A percentile compares a stretch with the other conserved stretches of the same genome.
These are phyloP conservation scores for Strigamia maritima DNA, from an alignment of 2,888 invertebrate genomes.

Conservation along the genomic window DNA sequence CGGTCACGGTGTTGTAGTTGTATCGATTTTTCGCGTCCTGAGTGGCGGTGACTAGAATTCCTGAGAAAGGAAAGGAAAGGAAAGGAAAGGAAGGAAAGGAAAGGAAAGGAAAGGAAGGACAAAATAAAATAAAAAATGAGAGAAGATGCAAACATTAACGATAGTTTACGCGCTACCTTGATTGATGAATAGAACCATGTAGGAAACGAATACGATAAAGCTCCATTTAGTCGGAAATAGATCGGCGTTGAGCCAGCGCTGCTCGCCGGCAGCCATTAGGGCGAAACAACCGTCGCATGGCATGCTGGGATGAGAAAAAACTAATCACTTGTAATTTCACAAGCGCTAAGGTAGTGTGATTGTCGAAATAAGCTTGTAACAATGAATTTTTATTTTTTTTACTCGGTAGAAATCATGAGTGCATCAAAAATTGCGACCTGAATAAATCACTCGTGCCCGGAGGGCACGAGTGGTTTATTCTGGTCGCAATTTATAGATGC, in stretches of 20 bases:
- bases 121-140: not conserved
- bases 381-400: too few relatives aligned
- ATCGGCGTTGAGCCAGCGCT: constrained; percentile 53
- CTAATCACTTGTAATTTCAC: too few relatives aligned
- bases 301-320: not conserved
- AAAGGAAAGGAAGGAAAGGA: constrained; percentile 38
- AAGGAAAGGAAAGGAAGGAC: constrained; percentile 39
- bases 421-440: too few relatives aligned
- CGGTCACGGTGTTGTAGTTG: constrained; percentile 76
- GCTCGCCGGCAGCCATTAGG: constrained; percentile 19
- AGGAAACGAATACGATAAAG: constrained; percentile 73
- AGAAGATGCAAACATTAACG: too few relatives aligned
- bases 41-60: constrained; percentile 85
- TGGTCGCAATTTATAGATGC: too few relatives aligned
- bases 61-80: constrained; percentile 55
- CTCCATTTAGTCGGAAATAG: constrained; percentile 81
- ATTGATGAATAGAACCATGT: constrained; percentile 84
- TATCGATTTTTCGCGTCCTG: constrained; percentile 77
- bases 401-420: too few relatives aligned
- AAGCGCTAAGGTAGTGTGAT: too few relatives aligned
- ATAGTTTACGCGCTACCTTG: constrained; percentile 66
- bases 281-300: too few relatives aligned
- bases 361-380: too few relatives aligned
- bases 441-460: too few relatives aligned
- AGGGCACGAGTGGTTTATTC: too few relatives aligned